Percentiles rank a stretch among this genome's conserved stretches.
These are phyloP conservation scores for Haliclystus octoradiatus DNA, from an alignment of 30 jellyfish, hydroid and myxozoan genomes.

Conservation along the genomic window DNA sequence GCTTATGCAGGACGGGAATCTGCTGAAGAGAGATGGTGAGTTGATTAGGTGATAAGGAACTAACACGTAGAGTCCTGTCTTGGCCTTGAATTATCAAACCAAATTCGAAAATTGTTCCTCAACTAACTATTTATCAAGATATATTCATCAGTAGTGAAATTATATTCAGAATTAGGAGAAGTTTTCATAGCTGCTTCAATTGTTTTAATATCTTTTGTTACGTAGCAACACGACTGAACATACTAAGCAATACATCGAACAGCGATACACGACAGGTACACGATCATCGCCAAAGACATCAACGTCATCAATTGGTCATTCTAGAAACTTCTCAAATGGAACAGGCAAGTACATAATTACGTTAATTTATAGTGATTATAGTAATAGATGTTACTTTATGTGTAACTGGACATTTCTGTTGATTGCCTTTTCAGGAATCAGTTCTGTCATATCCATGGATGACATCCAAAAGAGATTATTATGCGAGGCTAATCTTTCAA, in stretches of 20 bases:
- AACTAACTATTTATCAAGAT: background rate
- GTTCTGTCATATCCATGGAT: constrained; percentile 19
- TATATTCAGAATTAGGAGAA: background rate
- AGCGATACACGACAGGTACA: constrained; percentile 39
- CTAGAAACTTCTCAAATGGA: background rate
- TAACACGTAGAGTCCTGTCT: too few relatives aligned
- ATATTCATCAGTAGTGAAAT: background rate
- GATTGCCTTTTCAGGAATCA: constrained; percentile 41
- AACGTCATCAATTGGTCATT: background rate
- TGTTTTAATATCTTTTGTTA: background rate
- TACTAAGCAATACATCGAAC: constrained; percentile 63
- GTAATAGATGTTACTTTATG: too few relatives aligned
- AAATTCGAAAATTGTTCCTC: too few relatives aligned
- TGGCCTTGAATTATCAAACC: too few relatives aligned
- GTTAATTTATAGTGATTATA: too few relatives aligned
- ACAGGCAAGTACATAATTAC: too few relatives aligned
- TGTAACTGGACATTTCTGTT: too few relatives aligned
- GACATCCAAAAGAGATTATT: constrained; percentile 31
- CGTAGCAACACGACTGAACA: constrained; percentile 34
- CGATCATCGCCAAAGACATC: constrained; percentile 45
- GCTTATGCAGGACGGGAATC: constrained; percentile 51
- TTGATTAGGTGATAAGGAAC: background rate
- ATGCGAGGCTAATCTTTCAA: constrained; percentile 66
- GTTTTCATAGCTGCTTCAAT: background rate
- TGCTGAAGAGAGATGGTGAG: constrained; percentile 36